phyloP scores from a whole-genome alignment of 2,113 vertebrate genomes.

The Turdus rufiventris region DNA sequence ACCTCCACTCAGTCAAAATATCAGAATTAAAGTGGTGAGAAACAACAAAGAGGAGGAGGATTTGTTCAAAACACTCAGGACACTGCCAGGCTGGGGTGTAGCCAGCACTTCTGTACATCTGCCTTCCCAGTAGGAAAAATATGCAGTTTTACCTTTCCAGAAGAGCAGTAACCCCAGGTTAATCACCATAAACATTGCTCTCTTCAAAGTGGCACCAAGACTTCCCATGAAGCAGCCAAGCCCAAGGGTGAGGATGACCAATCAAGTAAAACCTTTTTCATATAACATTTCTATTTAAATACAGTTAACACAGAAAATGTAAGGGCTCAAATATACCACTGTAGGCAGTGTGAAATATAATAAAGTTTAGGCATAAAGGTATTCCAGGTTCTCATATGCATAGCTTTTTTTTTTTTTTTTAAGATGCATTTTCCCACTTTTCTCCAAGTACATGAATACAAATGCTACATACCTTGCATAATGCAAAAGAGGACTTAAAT shows the following conservation, averaged over 20 bases:
- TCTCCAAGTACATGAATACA: not conserved
- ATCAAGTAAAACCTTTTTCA: not conserved
- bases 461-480: not conserved
- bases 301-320: not conserved
- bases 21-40: not conserved
- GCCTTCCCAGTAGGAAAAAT: not conserved
- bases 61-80: not conserved
- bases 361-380: not conserved
- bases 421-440: not conserved
- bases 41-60: not conserved
- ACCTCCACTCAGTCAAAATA: not conserved
- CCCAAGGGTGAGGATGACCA: not conserved
- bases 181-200: rapidly evolving
- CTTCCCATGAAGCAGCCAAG: not conserved
- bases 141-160: not conserved
- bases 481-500: not conserved
- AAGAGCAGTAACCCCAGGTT: not conserved
- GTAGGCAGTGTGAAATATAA: not conserved
- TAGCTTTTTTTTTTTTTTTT: not conserved
- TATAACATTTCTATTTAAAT: not conserved
- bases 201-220: not conserved
- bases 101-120: not conserved
- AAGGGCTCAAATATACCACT: not conserved
- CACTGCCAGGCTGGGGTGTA: rapidly evolving
- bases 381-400: not conserved